Base-by-base conservation (phyloP, 2,888 invertebrate genomes). In the Apamea epomidion region DNA sequence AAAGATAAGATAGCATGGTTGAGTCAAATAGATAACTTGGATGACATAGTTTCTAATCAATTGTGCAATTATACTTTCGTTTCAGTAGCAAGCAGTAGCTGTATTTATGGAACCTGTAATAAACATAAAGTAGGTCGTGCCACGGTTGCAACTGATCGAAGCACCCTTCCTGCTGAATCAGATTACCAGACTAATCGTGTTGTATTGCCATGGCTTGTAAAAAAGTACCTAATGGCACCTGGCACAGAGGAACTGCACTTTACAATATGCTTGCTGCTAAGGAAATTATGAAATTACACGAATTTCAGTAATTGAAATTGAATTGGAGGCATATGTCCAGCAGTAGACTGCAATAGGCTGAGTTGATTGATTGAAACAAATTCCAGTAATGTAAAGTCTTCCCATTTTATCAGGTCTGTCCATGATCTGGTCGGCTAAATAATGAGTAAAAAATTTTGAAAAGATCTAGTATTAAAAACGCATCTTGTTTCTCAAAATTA, bases 1-100 rank as follows among this genome's bases (percentile, higher is more conserved):
- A 95, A 89, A 42, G 96, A 96, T 96, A 94, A 96, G 96, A 96
- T 96, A 94, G 90, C 74, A 89, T 75, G 80, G 91, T 91, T 94
- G 94, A 94, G 91, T 93, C 93, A 94, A 91, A 90, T 80, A 92
- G 94, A 94, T 95, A 94, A 91, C 77, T 83, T 78, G 83, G 84
- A 86, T 92, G 92, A 87, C 92, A 93, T 88, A 92, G 88, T 92
- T 89, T 92, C 87, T 76, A 71, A 80, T 81, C 78, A 83, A 75
- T 76, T 81, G 64, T 37, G 37, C 67, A 81, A 62, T 65, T 68
- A 45, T 69, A 60, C 71, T 78, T 76, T 45, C 29, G 51, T 80
- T 80, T 48, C 71, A n/a, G 8, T 42, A 67, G 60, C 45, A 71
- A 83, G 70, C 21, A 73, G 45, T 68, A 68, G 21, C 32, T 62